phyloP scores from a whole-genome alignment of 2,797 vertebrate genomes.

The Triplophysa bombifrons region DNA sequence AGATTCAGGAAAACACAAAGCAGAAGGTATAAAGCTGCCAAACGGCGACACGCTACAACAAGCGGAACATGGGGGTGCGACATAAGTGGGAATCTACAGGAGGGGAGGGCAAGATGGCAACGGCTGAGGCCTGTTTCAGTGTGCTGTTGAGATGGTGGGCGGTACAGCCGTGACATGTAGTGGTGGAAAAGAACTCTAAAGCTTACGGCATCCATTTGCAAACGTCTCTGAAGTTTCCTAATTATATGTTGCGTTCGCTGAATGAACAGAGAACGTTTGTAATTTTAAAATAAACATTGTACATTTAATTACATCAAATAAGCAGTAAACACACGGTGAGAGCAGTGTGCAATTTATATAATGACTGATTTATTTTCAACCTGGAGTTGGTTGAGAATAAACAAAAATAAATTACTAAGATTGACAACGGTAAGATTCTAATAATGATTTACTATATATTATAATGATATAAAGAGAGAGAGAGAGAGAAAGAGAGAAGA shows the following conservation, averaged over 20 bases:
- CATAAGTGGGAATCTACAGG: slow-evolving; percentile 12
- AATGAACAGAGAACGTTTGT: not conserved
- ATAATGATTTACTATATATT: too few species aligned
- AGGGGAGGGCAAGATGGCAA: slow-evolving; percentile 33
- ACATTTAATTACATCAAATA: not conserved
- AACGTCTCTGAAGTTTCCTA: not conserved
- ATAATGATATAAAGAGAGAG: too few species aligned
- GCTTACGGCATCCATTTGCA: not conserved
- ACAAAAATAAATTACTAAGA: too few species aligned
- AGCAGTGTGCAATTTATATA: too few species aligned
- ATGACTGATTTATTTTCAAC: too few species aligned
- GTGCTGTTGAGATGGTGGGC: slow-evolving; percentile 34
- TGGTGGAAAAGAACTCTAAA: not conserved
- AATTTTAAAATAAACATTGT: not conserved
- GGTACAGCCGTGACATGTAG: slow-evolving; percentile 33
- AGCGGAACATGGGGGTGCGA: slow-evolving; percentile 25
- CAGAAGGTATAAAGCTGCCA: slow-evolving; percentile 36
- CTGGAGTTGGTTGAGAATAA: too few species aligned
- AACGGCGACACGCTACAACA: slow-evolving; percentile 30
- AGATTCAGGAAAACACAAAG: slow-evolving; percentile 40
- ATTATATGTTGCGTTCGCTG: slow-evolving; percentile 2
- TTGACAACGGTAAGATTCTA: too few species aligned
- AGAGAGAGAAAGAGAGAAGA: too few species aligned
- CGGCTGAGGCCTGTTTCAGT: slow-evolving; percentile 22
- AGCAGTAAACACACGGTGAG: too few species aligned